Evolutionary conservation across 2,797 vertebrate species (phyloP).

Genomic region (Sebastolobus altivelis): DNA sequence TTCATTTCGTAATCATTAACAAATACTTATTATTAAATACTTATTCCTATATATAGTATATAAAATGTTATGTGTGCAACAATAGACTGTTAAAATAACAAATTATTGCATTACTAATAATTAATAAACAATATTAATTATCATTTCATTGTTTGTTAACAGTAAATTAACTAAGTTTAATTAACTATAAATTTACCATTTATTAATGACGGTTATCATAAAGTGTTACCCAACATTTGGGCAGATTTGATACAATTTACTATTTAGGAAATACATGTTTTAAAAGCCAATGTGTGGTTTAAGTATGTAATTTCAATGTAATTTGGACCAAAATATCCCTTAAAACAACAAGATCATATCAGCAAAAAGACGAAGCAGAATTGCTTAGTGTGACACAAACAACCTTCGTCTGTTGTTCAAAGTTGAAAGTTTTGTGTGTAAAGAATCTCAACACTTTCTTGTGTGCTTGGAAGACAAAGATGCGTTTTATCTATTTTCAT

Average conservation of each 20-base stretch:
- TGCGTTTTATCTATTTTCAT: conserved; percentile 7
- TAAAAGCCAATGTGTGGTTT: not conserved
- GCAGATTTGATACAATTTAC: not conserved
- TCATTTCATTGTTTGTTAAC: no score
- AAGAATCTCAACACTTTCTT: not conserved
- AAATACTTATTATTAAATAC: no score
- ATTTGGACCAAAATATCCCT: not conserved
- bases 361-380: not conserved
- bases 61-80: no score
- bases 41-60: no score
- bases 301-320: not conserved
- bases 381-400: not conserved
- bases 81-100: no score
- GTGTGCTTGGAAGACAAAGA: not conserved
- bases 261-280: not conserved
- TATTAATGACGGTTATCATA: no score
- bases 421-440: not conserved
- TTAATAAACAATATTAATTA: no score
- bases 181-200: no score
- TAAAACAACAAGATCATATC: not conserved
- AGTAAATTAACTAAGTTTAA: no score
- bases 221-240: not conserved
- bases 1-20: no score
- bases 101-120: no score
- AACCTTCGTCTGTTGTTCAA: not conserved